These are phyloP conservation scores for Brachypalpus laphriformis DNA, from an alignment of 2,888 invertebrate genomes.

Conservation along the genomic window DNA sequence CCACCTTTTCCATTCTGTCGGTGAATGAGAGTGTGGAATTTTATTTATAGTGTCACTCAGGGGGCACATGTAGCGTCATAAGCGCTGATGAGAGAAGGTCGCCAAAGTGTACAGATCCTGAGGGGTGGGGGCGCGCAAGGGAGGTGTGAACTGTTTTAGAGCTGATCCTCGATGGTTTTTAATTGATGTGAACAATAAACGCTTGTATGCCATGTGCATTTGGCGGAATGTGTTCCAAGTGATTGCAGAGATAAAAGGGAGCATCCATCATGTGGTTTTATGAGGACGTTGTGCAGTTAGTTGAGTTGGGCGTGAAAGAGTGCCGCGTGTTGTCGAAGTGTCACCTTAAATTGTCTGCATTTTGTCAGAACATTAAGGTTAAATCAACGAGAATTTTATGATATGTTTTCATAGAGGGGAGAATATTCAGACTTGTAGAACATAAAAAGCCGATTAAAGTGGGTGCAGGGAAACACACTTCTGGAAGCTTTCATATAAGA, in stretches of 20 bases:
- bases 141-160: constrained; percentile 48
- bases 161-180: constrained; percentile 61
- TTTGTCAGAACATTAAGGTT: constrained; percentile 50
- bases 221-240: constrained; percentile 63
- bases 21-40: constrained; percentile 3
- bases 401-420: background rate
- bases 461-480: background rate
- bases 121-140: background rate
- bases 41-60: constrained; percentile 71
- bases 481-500: background rate
- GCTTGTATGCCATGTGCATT: constrained; percentile 56
- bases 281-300: constrained; percentile 23
- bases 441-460: constrained; percentile 9
- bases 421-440: background rate
- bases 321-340: constrained; percentile 52
- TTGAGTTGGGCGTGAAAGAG: constrained; percentile 17
- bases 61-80: constrained; percentile 54
- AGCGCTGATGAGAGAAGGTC: constrained; percentile 66
- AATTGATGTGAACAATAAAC: constrained; percentile 66
- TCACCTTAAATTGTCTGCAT: constrained; percentile 62
- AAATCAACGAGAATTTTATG: constrained; percentile 41
- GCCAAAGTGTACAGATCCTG: constrained; percentile 12
- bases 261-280: constrained; percentile 64
- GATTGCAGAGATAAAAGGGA: constrained; percentile 71
- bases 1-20: constrained; percentile 40